Conservation (phyloP, 2,888 invertebrate genomes). For the Xanthorhoe spadicearia region DNA sequence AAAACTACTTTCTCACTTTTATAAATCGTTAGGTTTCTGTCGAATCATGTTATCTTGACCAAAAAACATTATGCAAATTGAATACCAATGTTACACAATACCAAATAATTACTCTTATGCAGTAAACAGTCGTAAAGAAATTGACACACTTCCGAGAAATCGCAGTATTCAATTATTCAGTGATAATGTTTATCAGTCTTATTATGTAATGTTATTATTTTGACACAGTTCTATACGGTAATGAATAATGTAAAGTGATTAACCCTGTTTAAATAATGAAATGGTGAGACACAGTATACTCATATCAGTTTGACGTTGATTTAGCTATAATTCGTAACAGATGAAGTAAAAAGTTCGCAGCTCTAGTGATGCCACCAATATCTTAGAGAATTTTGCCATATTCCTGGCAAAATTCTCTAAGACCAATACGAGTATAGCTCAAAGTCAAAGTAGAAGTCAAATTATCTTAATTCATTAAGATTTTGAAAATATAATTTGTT, state of each 20-base stretch:
- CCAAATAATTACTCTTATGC: slow-evolving; percentile 5
- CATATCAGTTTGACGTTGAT: too few species aligned
- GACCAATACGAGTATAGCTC: too few species aligned
- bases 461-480: too few species aligned
- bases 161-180: slow-evolving; percentile 6
- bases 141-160: slow-evolving; percentile 23
- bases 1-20: not conserved
- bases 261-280: not conserved
- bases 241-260: not conserved
- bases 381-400: too few species aligned
- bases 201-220: slow-evolving; percentile 13
- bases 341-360: too few species aligned
- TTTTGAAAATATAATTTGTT: too few species aligned
- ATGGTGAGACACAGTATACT: too few species aligned
- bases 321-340: too few species aligned
- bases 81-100: slow-evolving; percentile 23
- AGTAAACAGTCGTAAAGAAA: slow-evolving; percentile 13
- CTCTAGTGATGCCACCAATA: too few species aligned
- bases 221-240: slow-evolving; percentile 13
- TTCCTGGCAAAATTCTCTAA: too few species aligned
- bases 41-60: not conserved
- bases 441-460: too few species aligned
- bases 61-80: slow-evolving; percentile 9
- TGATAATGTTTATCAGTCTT: slow-evolving; percentile 18
- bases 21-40: not conserved